Evolutionary conservation across 2,888 invertebrate species (phyloP), one percentile per base, ranked within the genome.

Genomic region (Cerastoderma edule): DNA sequence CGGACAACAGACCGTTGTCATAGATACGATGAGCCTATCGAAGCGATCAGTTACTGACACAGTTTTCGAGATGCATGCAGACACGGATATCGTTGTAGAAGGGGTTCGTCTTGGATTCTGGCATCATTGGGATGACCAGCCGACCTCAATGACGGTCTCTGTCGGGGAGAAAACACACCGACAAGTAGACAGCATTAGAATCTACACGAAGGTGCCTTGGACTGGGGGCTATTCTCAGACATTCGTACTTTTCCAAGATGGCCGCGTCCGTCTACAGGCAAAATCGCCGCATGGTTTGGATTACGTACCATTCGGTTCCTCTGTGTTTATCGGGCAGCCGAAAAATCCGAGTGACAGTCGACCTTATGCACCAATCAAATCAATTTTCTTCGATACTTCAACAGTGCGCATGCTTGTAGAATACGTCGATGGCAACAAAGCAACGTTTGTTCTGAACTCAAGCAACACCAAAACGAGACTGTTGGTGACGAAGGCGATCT

Each of bases 301-400:
- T 65, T 80, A 85, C 72, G 73, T 87, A 54, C 86, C 88, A 24
- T 84, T 86, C 72, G 83, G 88, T 30, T 74, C 87, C 10, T 84
- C 84, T 35, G 74, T 85, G 8, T 65, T 84, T 57, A 80, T 87
- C 67, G 85, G 87, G 1, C 84, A 84, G 54, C 77, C 82, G 13
- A 63, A 67, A 10, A 67, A 78, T 24, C 60, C 74, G 0, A 66
- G 46, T 28, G 28, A 54, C 24, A 57, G 57, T 19, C 53, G 76
- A 33, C 86, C 87, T 8, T 75, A 77, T 32, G 75, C 82, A 13
- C 76, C 78, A 16, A 83, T 87, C 27, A 73, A 50, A n/a, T 60
- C 39, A 19, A 46, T 86, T 1, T 50, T 74, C 24, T 78, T 86
- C 10, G 70, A 83, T 30, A 80, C 86, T 0, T 67, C 65, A 24